Conservation (phyloP, 2,888 invertebrate genomes). For the Noctuana brunneofusca region DNA sequence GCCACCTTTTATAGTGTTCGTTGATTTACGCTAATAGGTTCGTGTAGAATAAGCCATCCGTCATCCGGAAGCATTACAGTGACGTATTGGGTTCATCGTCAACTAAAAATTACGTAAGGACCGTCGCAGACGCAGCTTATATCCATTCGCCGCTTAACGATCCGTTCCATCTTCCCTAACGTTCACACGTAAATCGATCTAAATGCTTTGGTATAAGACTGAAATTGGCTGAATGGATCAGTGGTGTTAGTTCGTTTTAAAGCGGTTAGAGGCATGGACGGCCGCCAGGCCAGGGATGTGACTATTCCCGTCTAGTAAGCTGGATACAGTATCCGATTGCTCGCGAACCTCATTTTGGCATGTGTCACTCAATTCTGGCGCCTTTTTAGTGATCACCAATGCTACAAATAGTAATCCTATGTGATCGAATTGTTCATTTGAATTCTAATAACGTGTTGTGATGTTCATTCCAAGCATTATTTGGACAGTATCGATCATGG, state of each 20-base stretch:
- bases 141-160: constrained; percentile 56
- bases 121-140: constrained; percentile 74
- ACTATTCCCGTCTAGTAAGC: constrained; percentile 80
- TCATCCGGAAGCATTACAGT: constrained; percentile 72
- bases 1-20: constrained; percentile 46
- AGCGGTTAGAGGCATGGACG: constrained; percentile 64
- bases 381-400: constrained; percentile 50
- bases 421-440: constrained; percentile 3
- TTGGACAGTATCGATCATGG: constrained; percentile 17
- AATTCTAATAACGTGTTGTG: constrained; percentile 18
- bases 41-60: constrained; percentile 58
- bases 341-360: constrained; percentile 49
- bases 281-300: constrained; percentile 79
- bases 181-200: constrained; percentile 53
- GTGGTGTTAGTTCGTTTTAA: constrained; percentile 58
- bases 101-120: constrained; percentile 76
- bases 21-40: constrained; percentile 56
- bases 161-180: constrained; percentile 51
- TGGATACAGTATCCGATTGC: constrained; percentile 67
- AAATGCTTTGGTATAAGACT: constrained; percentile 58
- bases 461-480: constrained; percentile 24
- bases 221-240: constrained; percentile 54
- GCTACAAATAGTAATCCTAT: neutral
- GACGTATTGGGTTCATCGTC: constrained; percentile 79
- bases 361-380: constrained; percentile 66